phyloP scores from a whole-genome alignment of 2,113 vertebrate genomes.

The Crocuta crocuta region DNA sequence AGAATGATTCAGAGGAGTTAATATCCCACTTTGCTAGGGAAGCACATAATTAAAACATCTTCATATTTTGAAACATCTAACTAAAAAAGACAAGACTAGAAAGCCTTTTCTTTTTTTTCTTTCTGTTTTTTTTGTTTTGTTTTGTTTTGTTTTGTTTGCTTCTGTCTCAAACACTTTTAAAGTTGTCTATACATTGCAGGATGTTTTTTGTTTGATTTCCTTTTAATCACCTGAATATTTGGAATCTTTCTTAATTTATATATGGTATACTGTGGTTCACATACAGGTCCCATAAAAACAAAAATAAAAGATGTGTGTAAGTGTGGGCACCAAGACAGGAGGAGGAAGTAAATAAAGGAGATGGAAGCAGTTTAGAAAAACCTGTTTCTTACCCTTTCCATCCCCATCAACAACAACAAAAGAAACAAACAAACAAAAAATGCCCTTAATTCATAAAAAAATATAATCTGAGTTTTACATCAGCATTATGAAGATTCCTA shows the following conservation, averaged over 20 bases:
- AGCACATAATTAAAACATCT: slow-evolving; percentile 62
- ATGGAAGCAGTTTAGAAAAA: slow-evolving; percentile 40
- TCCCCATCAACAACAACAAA: not conserved
- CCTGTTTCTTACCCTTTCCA: slow-evolving; percentile 9
- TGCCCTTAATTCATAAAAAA: slow-evolving; percentile 29
- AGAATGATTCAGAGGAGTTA: slow-evolving; percentile 56
- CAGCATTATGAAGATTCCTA: slow-evolving; percentile 21
- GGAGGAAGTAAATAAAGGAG: not conserved
- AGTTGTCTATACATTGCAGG: slow-evolving; percentile 43
- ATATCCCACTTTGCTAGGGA: slow-evolving; percentile 19
- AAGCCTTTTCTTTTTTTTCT: not conserved
- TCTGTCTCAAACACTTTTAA: slow-evolving; percentile 37
- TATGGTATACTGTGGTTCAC: not conserved
- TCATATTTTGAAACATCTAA: slow-evolving; percentile 48
- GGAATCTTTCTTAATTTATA: slow-evolving; percentile 17
- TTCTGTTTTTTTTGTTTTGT: not conserved
- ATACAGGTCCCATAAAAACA: not conserved
- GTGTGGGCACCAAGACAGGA: not conserved
- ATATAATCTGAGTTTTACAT: slow-evolving; percentile 67
- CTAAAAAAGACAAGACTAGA: slow-evolving; percentile 37
- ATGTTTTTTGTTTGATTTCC: slow-evolving; percentile 51
- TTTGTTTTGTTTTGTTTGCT: not conserved
- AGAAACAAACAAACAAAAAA: not conserved
- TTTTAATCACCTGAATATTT: slow-evolving; percentile 16
- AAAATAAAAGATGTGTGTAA: not conserved